Percentiles rank a stretch among this genome's conserved stretches.
These are phyloP conservation scores for Oryzias melastigma DNA, from an alignment of 2,113 vertebrate species.

Conservation along the genomic window DNA sequence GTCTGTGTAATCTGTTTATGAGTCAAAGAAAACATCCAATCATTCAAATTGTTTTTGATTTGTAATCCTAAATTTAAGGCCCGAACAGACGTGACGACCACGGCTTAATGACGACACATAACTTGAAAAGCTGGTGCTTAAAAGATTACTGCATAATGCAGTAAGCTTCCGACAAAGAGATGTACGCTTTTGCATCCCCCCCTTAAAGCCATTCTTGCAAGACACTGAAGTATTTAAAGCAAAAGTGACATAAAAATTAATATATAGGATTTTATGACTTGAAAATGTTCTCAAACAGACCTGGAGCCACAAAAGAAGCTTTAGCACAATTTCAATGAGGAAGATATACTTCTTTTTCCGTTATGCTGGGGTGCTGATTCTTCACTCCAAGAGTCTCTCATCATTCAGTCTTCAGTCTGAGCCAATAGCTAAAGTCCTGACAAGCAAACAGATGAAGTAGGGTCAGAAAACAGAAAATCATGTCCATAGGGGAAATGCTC, in stretches of 20 bases:
- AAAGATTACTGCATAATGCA: constrained; percentile 1
- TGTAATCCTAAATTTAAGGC: not conserved
- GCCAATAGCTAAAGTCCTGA: too few relatives aligned
- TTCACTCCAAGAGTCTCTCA: too few relatives aligned
- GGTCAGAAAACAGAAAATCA: too few relatives aligned
- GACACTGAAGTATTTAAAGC: not conserved
- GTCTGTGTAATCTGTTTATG: not conserved
- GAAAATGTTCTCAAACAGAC: too few relatives aligned
- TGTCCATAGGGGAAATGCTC: too few relatives aligned
- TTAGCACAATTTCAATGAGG: too few relatives aligned
- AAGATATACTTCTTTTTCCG: too few relatives aligned
- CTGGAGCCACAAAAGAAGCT: too few relatives aligned
- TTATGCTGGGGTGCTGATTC: too few relatives aligned
- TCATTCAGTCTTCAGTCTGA: too few relatives aligned
- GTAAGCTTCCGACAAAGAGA: not conserved
- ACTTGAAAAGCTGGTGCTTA: not conserved
- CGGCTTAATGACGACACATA: not conserved
- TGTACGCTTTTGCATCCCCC: not conserved
- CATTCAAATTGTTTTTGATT: not conserved
- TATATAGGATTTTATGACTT: too few relatives aligned
- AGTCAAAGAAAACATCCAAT: not conserved
- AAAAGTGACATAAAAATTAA: not conserved
- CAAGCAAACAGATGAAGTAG: too few relatives aligned
- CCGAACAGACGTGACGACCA: not conserved
- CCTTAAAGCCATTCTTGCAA: not conserved